Evolutionary conservation across 2,888 invertebrate genomes (phyloP).

Genomic region (Therioaphis trifolii): DNA sequence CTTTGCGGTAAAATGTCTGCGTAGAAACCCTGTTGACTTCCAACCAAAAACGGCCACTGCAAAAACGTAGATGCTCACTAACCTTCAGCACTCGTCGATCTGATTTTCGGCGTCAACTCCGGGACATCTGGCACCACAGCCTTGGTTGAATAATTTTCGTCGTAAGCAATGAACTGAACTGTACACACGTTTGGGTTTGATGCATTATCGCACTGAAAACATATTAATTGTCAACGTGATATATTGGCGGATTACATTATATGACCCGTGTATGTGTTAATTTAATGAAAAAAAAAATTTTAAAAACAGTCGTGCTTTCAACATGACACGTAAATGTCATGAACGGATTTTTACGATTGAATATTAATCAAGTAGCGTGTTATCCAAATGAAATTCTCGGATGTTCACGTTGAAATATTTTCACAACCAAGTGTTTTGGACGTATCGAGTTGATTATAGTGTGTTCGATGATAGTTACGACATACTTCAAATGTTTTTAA

Average conservation of each 20-base stretch:
- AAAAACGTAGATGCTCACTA: neutral
- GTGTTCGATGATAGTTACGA: too few species aligned
- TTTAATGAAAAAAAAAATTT: neutral
- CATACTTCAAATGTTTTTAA: neutral
- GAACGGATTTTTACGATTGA: neutral
- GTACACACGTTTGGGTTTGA: conserved; percentile 37
- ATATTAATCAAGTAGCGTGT: neutral
- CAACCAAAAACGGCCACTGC: neutral
- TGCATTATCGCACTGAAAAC: conserved; percentile 42
- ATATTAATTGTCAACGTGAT: too few species aligned
- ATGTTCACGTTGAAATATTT: neutral
- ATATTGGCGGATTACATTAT: too few species aligned
- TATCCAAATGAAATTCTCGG: neutral
- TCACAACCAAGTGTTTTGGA: neutral
- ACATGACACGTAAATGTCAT: neutral
- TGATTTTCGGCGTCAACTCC: neutral
- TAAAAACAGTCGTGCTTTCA: neutral
- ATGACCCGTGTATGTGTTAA: neutral
- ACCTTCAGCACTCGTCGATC: conserved; percentile 42
- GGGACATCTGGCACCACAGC: neutral
- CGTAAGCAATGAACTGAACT: conserved; percentile 39
- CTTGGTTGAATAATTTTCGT: conserved; percentile 16
- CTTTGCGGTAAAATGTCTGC: too few species aligned
- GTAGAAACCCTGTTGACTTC: too few species aligned
- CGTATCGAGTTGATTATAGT: neutral